These are phyloP conservation scores for Monoplex corrugatus DNA, from an alignment of 2,888 invertebrate species.

Conservation along the genomic window DNA sequence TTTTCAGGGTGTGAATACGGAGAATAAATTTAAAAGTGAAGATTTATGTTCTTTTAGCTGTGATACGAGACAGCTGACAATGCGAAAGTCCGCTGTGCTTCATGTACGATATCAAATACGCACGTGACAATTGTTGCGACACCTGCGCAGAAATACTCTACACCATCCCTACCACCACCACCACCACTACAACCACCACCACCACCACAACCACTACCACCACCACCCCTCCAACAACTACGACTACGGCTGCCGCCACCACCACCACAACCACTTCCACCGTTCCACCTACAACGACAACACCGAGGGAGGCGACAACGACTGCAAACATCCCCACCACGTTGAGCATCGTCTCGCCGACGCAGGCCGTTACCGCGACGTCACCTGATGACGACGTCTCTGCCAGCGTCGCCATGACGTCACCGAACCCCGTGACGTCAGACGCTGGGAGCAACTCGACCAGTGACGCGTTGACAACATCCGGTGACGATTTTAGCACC, in stretches of 20 bases:
- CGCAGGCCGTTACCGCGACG: background rate
- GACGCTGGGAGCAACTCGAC: no score
- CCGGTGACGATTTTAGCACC: background rate
- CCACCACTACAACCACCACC: slow-evolving; percentile 50
- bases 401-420: background rate
- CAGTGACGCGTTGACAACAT: background rate
- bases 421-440: background rate
- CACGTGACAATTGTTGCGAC: slow-evolving; percentile 57
- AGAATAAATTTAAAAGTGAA: no score
- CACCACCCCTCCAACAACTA: background rate
- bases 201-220: slow-evolving; percentile 36
- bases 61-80: no score
- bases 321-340: no score
- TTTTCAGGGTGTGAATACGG: no score
- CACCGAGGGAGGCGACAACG: background rate
- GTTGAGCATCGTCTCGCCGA: background rate
- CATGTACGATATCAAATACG: slow-evolving; percentile 52
- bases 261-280: background rate
- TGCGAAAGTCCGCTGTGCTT: slow-evolving; percentile 55
- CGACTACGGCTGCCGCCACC: background rate
- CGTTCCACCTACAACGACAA: background rate
- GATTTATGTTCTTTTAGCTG: no score
- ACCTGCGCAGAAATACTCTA: slow-evolving; percentile 56
- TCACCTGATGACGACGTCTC: background rate
- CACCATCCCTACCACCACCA: slow-evolving; percentile 52